Evolutionary conservation across 30 jellyfish, hydroid and myxozoan species (phyloP).

Genomic region (Hydra vulgaris): DNA sequence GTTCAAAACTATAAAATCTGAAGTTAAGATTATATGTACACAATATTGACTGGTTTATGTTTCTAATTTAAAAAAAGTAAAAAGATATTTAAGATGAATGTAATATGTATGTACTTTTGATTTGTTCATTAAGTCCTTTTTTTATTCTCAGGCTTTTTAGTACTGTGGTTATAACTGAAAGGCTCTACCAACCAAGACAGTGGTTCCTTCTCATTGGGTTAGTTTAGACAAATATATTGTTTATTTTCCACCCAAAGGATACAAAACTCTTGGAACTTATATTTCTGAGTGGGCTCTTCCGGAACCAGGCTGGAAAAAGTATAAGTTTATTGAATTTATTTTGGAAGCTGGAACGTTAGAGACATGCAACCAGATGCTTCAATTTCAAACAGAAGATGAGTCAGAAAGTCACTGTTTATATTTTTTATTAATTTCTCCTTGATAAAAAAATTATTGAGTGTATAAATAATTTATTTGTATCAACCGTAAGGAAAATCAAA

Average conservation of each 20-base stretch:
- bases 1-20: neutral
- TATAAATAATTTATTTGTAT: neutral
- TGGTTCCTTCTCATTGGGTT: slow-evolving; percentile 10
- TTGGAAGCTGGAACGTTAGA: neutral
- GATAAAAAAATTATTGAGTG: neutral
- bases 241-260: slow-evolving; percentile 7
- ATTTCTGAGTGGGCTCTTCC: slow-evolving; percentile 11
- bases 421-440: neutral
- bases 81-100: neutral
- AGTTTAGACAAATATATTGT: neutral
- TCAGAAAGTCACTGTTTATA: neutral
- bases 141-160: neutral
- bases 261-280: too few relatives aligned
- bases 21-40: neutral
- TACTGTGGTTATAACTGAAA: neutral
- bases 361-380: neutral
- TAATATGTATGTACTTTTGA: neutral
- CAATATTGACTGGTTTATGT: neutral
- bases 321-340: slow-evolving; percentile 6
- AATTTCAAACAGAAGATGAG: neutral
- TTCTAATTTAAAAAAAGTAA: neutral
- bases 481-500: neutral
- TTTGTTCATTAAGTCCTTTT: neutral
- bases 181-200: neutral
- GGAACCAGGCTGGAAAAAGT: slow-evolving; percentile 5